A percentile compares a stretch with the other conserved stretches of the same genome.
These are phyloP conservation scores for Tretioscincus oriximinensis DNA, from an alignment of 2,113 vertebrate genomes.

Conservation along the genomic window DNA sequence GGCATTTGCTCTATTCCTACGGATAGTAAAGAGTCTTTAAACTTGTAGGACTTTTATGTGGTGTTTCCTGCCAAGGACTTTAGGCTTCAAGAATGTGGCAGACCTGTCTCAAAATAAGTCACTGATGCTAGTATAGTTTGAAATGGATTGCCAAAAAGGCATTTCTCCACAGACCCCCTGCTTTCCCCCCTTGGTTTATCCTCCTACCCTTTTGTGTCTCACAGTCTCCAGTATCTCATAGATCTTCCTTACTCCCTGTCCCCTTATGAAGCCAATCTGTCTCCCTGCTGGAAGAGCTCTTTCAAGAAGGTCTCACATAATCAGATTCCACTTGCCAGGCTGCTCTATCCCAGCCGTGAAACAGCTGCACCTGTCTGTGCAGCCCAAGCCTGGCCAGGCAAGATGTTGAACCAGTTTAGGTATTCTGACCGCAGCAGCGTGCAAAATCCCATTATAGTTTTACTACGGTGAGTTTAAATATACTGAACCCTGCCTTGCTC, in stretches of 20 bases:
- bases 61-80: not conserved
- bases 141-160: not conserved
- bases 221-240: not conserved
- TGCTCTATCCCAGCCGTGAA: conserved; percentile 5
- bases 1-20: too few relatives aligned
- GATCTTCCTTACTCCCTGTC: not conserved
- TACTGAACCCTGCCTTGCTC: conserved; percentile 32
- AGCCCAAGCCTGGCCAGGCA: not conserved
- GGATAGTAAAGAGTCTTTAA: not conserved
- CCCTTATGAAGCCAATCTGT: not conserved
- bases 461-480: conserved; percentile 49
- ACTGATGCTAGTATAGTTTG: not conserved
- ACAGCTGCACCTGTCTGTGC: not conserved
- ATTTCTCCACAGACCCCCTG: not conserved
- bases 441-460: conserved; percentile 62
- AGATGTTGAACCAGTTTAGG: conserved; percentile 41
- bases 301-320: fast-evolving
- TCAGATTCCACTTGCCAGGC: not conserved
- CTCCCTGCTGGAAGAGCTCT: not conserved
- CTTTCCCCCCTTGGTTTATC: too few relatives aligned
- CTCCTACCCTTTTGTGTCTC: fast-evolving
- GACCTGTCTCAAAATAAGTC: not conserved
- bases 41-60: not conserved
- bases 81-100: not conserved
- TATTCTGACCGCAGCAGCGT: conserved; percentile 53